Conservation (phyloP, 37 sponge, comb jelly and placozoan genomes). For the Petrosia ficiformis region DNA sequence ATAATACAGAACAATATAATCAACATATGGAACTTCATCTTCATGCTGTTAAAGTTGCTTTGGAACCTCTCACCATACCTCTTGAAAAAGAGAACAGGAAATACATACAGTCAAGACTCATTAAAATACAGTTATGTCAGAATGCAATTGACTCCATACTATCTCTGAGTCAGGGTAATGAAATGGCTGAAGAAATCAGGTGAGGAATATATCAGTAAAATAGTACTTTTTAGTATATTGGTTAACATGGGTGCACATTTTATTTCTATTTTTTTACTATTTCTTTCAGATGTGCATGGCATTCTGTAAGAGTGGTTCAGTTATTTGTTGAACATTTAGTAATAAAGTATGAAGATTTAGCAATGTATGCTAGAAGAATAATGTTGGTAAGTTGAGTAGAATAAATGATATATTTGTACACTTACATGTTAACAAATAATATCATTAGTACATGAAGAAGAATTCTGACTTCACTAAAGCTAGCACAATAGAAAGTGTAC, state of each 20-base stretch:
- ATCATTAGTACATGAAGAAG: too few relatives aligned
- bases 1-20: too few relatives aligned
- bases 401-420: too few relatives aligned
- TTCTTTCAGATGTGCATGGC: conserved; percentile 50
- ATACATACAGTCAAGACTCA: conserved; percentile 6
- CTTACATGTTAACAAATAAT: too few relatives aligned
- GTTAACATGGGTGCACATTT: too few relatives aligned
- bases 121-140: conserved; percentile 9
- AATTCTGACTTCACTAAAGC: too few relatives aligned
- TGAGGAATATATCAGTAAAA: too few relatives aligned
- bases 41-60: conserved; percentile 10
- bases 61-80: neutral
- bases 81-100: neutral
- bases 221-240: too few relatives aligned
- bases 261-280: too few relatives aligned
- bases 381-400: conserved; percentile 31
- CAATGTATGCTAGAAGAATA: conserved; percentile 31
- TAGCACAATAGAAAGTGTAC: too few relatives aligned
- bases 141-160: conserved; percentile 31
- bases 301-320: conserved; percentile 43
- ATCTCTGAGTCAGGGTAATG: neutral
- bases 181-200: neutral
- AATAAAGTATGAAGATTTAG: conserved; percentile 20
- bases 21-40: conserved; percentile 11
- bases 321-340: conserved; percentile 58